Base-by-base conservation (phyloP, 1,140 invertebrate genomes). In the Anoplophora glabripennis region DNA sequence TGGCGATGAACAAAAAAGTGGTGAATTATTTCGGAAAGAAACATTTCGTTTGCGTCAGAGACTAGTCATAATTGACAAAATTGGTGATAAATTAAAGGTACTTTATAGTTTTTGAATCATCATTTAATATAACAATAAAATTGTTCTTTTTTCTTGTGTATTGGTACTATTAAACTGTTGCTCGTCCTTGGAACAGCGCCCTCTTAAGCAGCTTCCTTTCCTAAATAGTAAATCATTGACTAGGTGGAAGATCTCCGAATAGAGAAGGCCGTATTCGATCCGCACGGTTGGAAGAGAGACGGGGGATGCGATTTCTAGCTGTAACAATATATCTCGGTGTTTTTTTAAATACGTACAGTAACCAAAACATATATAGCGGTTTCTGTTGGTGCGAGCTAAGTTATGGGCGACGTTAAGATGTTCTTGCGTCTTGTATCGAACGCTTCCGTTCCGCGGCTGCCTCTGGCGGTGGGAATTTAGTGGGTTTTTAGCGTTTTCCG, bases 301-400 rank as follows among this genome's bases (percentile, higher is more conserved):
- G 37, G 51, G 17, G 37, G 14, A 21, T 47, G 59, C 53, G 59
- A 61, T 61, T 55, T 54, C 59, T 47, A 64, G 55, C 57, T 59
- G 57, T 60, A 57, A 57, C 61, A 53, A 64, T 64, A 64, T 64
- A 64, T 64, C 61, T 64, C 49, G 57, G 37, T 45, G 48, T 49
- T 64, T 64, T 63, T 64, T 60, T 53, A 60, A 64, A 58, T 52
- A 57, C 54, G 53, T 53, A 60, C 52, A 49, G 53, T 61, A 64
- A 64, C 63, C 63, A 59, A 64, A 64, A 64, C 63, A 64, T 61
- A 61, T 64, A 64, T 64, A 64, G 58, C 58, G 58, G 63, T 64
- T 64, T 61, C 54, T 61, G 58, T 45, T 60, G 63, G 54, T 61
- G 56, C 54, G 59, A 55, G 51, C 35, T 53, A 59, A 59, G 57